These are phyloP conservation scores for Aphelinus certus DNA, from an alignment of 1,140 invertebrate species.

Conservation along the genomic window DNA sequence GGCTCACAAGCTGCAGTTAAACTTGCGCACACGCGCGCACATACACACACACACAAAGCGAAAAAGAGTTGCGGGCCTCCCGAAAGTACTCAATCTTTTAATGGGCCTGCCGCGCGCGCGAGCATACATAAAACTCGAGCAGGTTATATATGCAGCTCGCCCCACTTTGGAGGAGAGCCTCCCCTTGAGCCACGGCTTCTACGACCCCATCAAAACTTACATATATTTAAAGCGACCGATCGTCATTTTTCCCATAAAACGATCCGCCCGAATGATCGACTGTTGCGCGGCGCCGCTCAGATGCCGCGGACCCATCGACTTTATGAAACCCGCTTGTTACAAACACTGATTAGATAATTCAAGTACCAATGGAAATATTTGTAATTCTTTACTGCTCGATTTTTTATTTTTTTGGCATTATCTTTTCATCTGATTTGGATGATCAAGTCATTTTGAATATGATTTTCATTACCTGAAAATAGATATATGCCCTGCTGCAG, in stretches of 20 bases:
- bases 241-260: conserved; percentile 48
- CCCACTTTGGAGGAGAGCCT: not conserved
- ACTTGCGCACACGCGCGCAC: conserved; percentile 1
- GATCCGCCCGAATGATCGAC: conserved; percentile 45
- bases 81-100: conserved; percentile 28
- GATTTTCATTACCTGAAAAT: no score
- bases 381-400: no score
- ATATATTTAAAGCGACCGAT: conserved; percentile 45
- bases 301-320: no score
- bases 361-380: no score
- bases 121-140: conserved; percentile 18
- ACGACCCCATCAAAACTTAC: conserved; percentile 46
- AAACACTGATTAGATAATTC: no score
- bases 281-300: conserved; percentile 32
- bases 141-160: conserved; percentile 2
- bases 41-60: not conserved
- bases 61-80: conserved; percentile 10
- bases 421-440: no score
- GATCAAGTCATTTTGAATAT: no score
- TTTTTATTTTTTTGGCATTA: no score
- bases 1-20: no score
- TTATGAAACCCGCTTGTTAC: no score
- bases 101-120: conserved; percentile 18
- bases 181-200: conserved; percentile 1
- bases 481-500: no score